Conservation (phyloP, 2,888 invertebrate genomes). For the Erannis defoliaria region DNA sequence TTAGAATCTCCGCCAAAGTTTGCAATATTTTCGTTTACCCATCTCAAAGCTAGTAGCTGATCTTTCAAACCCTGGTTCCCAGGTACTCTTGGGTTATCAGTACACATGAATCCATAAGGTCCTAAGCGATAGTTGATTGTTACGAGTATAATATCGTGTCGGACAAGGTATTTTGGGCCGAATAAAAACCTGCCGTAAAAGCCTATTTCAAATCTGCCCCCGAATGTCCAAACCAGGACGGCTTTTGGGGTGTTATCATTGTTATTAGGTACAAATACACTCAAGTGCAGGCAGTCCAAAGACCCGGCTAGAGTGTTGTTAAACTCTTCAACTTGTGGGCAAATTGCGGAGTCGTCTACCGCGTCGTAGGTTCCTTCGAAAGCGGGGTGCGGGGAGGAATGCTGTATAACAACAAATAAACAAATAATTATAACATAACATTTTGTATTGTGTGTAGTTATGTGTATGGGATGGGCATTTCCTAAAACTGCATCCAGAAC, state of each 20-base stretch:
- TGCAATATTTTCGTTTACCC: constrained; percentile 66
- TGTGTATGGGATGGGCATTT: too few relatives aligned
- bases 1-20: constrained; percentile 66
- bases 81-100: constrained; percentile 59
- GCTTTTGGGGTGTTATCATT: constrained; percentile 50
- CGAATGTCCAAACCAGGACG: constrained; percentile 65
- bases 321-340: constrained; percentile 50
- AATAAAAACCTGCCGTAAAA: constrained; percentile 43
- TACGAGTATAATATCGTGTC: constrained; percentile 60
- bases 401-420: constrained; percentile 7
- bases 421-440: too few relatives aligned
- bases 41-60: constrained; percentile 62
- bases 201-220: constrained; percentile 61
- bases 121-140: constrained; percentile 69
- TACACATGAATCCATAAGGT: constrained; percentile 71
- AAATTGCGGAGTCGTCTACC: constrained; percentile 51
- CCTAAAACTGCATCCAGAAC: too few relatives aligned
- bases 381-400: constrained; percentile 28
- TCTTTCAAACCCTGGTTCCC: constrained; percentile 74
- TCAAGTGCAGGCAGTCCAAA: constrained; percentile 53
- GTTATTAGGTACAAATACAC: constrained; percentile 76
- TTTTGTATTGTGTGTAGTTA: too few relatives aligned
- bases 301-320: constrained; percentile 34
- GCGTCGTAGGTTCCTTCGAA: constrained; percentile 53
- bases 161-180: constrained; percentile 57